Evolutionary conservation across 2,113 vertebrate species (phyloP), one percentile per base, ranked within the genome.

Genomic region (Festucalex cinctus): DNA sequence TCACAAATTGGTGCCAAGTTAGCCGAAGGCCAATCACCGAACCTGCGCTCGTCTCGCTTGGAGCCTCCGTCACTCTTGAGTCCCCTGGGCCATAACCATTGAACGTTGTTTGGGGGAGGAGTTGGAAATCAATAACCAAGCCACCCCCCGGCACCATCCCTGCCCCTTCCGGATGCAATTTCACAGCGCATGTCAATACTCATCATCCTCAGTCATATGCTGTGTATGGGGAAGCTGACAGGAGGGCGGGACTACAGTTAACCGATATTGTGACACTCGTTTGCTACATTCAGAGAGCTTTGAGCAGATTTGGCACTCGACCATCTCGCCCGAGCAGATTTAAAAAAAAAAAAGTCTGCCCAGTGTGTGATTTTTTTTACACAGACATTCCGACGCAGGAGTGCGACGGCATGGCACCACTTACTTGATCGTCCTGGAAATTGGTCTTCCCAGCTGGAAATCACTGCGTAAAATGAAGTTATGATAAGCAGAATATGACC

Each of bases 161-260:
- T 22, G 14, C 46, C 43, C 85, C 81, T 85, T 80, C 84, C 69
- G 82, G 86, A 86, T 74, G 58, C 70, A 87, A 88, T 87, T 83
- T 88, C 82, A 75, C 84, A 85, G 78, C 85, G 65, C 62, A 74
- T 46, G 74, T 88, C 90, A 84, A 90, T 90, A 86, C 76, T 86
- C 88, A 88, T 89, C 89, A 81, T 83, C 85, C 88, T 88, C 85
- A 83, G 83, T 77, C 84, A 86, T 80, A 81, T 74, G 76, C 63
- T 39, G 8, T 68, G 60, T 73, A 73, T 63, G 78, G 78, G 78
- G 71, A 79, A 83, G 84, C 75, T 65, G 81, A 84, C 85, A 75
- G 24, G 68, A 76, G 67, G 74, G 63, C 63, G 60, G 70, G 36
- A 80, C 73, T 57, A 22, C 26, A 43, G 76, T 57, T 32, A 32